phyloP scores from a whole-genome alignment of 2,797 vertebrate genomes.

The Hyperoplus immaculatus region DNA sequence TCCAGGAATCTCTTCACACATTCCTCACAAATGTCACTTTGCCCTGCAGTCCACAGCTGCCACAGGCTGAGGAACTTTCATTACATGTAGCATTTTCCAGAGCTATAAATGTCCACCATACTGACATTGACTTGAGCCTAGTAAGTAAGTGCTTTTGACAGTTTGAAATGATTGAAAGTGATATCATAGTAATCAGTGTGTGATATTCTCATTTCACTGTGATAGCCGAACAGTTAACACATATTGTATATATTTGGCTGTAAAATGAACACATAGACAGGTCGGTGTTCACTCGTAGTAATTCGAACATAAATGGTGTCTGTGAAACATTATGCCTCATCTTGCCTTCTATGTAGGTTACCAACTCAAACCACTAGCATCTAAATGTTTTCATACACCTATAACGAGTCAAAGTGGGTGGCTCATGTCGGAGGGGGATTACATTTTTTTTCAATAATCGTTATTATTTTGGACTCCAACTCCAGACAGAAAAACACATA shows the following conservation, averaged over 20 bases:
- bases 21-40: constrained; percentile 23
- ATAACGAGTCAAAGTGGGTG: not conserved
- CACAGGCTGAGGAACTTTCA: not conserved
- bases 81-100: not conserved
- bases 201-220: not conserved
- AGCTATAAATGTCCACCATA: not conserved
- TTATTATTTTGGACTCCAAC: not conserved
- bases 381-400: not conserved
- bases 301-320: constrained; percentile 1
- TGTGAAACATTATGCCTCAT: not conserved
- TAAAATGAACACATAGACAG: constrained; percentile 4
- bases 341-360: constrained; percentile 15
- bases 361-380: not conserved
- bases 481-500: not conserved
- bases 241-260: not conserved
- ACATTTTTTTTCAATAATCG: not conserved
- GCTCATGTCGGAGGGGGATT: not conserved
- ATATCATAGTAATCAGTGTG: not conserved
- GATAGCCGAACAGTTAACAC: not conserved
- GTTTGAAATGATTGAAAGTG: not conserved
- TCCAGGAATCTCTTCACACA: constrained; percentile 14
- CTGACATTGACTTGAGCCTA: not conserved
- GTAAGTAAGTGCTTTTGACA: not conserved
- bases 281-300: constrained; percentile 21
- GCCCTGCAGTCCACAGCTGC: constrained; percentile 8